Conservation (phyloP, 2,888 invertebrate genomes). For the Orgyia antiqua region DNA sequence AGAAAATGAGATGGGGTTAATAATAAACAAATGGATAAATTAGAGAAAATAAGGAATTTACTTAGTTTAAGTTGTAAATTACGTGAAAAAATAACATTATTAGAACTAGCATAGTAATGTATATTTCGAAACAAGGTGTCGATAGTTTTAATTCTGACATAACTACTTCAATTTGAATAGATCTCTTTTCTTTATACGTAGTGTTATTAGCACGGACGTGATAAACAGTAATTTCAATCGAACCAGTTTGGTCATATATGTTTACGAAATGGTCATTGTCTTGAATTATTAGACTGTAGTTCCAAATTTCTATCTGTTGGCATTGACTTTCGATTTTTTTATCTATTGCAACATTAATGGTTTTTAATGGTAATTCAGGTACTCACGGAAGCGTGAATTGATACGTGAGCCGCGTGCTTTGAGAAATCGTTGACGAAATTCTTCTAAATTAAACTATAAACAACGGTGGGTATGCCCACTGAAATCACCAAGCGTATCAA, state of each 20-base stretch:
- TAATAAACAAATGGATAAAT: no score
- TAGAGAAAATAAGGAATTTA: no score
- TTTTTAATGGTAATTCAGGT: slow-evolving; percentile 45
- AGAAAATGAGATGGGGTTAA: no score
- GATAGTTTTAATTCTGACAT: no score
- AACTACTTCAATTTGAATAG: no score
- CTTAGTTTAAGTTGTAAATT: no score
- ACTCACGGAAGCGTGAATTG: slow-evolving; percentile 56
- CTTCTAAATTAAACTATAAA: slow-evolving; percentile 17
- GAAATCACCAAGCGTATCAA: slow-evolving; percentile 6
- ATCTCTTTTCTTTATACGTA: no score
- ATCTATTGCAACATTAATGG: slow-evolving; percentile 44
- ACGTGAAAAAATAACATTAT: no score
- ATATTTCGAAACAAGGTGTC: no score
- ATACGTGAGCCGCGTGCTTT: slow-evolving; percentile 34
- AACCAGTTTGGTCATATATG: slow-evolving; percentile 10
- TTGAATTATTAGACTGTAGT: slow-evolving; percentile 48
- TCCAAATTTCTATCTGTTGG: slow-evolving; percentile 49
- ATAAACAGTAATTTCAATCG: background rate
- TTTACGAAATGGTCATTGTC: slow-evolving; percentile 52
- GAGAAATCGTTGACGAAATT: slow-evolving; percentile 27
- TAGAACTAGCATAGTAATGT: no score
- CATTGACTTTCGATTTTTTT: slow-evolving; percentile 52
- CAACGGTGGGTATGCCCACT: slow-evolving; percentile 5
- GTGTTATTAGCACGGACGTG: background rate